These are phyloP conservation scores for Galagoides demidoff DNA, from an alignment of 2,797 vertebrate genomes.

Conservation along the genomic window DNA sequence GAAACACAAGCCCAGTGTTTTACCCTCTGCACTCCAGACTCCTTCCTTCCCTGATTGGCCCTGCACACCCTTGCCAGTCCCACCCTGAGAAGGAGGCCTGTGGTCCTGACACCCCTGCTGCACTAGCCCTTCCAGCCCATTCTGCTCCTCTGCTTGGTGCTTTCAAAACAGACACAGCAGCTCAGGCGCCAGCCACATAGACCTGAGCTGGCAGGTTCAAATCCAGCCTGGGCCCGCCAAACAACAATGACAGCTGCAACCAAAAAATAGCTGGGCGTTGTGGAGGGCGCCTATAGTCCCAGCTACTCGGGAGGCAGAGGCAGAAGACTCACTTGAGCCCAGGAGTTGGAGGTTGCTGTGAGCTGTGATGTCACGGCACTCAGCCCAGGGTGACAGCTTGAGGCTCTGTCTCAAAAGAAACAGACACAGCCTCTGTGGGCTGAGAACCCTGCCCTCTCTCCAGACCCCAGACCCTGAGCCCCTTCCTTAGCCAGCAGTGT, in stretches of 20 bases:
- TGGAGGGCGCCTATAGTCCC: too few relatives aligned
- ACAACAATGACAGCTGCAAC: too few relatives aligned
- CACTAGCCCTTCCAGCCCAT: neutral
- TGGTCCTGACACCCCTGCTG: neutral
- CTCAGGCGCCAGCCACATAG: too few relatives aligned
- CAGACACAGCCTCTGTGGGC: neutral
- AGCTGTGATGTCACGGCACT: too few relatives aligned
- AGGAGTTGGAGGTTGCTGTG: too few relatives aligned
- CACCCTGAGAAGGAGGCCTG: neutral
- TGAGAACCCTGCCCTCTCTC: neutral
- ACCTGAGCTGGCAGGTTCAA: too few relatives aligned
- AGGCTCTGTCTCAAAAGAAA: neutral
- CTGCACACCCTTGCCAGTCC: too few relatives aligned
- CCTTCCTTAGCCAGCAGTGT: neutral
- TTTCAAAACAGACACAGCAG: neutral
- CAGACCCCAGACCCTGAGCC: neutral
- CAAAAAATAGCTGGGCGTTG: too few relatives aligned
- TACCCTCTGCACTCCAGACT: neutral
- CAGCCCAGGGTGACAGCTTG: too few relatives aligned
- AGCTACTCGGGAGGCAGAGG: too few relatives aligned
- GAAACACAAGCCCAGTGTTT: neutral
- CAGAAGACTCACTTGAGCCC: too few relatives aligned
- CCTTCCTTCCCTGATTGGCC: neutral
- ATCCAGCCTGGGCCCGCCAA: too few relatives aligned
- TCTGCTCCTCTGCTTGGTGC: neutral